Base-by-base conservation (phyloP, 2,113 vertebrate species). In the Gavialis gangeticus region DNA sequence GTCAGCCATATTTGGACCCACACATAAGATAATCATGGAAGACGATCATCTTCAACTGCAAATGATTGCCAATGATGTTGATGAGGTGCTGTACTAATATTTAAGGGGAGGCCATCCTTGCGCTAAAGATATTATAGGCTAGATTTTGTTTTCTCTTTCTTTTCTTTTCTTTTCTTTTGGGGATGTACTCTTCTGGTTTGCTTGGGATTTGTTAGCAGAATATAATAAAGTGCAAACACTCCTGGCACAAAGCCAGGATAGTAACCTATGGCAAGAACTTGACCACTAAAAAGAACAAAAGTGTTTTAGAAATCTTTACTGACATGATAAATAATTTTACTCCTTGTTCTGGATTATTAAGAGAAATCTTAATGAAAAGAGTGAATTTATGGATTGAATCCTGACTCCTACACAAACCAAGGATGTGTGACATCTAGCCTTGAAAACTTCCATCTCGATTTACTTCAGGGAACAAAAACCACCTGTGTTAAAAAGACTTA, bases 391-490 rank as follows among this genome's bases (percentile, higher is more conserved):
- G 28, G 8, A 34, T 84, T 82, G 88, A 73, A 78, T 25, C 2
- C 34, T 79, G 79, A 59, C n/a, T 91, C 62, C 62, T 58, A 46
- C 75, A 59, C 19, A 87, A 87, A 12, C 6, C 37, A n/a, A 17
- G 54, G 13, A 2, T 77, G 83, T 58, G 57, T 24, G 69, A 82
- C 63, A 83, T 60, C 37, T 16, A 85, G 30, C 57, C 63, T 82
- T 87, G 76, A 75, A 87, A 75, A 94, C 87, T 18, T 58, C 3
- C 12, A 28, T 55, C 75, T 85, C 90, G 79, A 76, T 77, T 27
- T 78, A 34, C 75, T 75, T 75, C 86, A 88, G 75, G n/a, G 83
- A 96, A 82, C 30, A 95, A 93, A 92, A 69, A 58, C 57, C 55
- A 96, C 75, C 91, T 84, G 12, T 75, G 84, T 58, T 77, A 89